phyloP scores from a whole-genome alignment of 2,113 vertebrate genomes.

The Toxostoma redivivum region DNA sequence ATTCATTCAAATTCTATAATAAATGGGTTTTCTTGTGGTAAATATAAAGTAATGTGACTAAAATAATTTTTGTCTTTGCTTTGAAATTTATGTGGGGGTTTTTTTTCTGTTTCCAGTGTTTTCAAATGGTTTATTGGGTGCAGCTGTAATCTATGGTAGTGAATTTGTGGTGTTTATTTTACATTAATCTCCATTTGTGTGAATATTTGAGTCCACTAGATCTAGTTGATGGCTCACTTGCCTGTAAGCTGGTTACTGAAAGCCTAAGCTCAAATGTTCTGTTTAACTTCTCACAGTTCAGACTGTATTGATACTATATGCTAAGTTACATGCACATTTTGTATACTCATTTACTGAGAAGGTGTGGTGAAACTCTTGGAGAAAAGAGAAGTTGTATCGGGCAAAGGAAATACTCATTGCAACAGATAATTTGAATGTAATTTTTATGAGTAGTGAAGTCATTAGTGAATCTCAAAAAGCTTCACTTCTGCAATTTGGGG shows the following conservation, averaged over 20 bases:
- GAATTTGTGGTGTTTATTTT: background rate
- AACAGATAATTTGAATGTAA: background rate
- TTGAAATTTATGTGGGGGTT: background rate
- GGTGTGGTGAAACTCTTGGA: conserved; percentile 3
- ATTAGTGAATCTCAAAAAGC: background rate
- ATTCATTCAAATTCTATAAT: background rate
- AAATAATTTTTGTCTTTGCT: background rate
- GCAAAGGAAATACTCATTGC: conserved; percentile 5
- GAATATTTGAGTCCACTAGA: background rate
- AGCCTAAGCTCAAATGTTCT: background rate
- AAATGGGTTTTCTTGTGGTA: background rate
- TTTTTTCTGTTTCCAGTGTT: background rate
- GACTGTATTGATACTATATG: background rate
- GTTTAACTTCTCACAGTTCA: background rate
- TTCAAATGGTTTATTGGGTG: background rate
- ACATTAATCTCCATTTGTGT: background rate
- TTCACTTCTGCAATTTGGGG: background rate
- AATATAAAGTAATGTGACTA: background rate
- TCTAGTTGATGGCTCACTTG: background rate
- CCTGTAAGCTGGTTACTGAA: background rate
- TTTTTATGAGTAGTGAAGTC: background rate
- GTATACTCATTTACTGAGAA: background rate
- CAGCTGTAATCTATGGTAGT: background rate
- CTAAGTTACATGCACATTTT: background rate
- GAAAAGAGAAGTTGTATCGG: background rate